Base-by-base conservation (phyloP, 2,888 invertebrate species). In the Parnassius glacialis region DNA sequence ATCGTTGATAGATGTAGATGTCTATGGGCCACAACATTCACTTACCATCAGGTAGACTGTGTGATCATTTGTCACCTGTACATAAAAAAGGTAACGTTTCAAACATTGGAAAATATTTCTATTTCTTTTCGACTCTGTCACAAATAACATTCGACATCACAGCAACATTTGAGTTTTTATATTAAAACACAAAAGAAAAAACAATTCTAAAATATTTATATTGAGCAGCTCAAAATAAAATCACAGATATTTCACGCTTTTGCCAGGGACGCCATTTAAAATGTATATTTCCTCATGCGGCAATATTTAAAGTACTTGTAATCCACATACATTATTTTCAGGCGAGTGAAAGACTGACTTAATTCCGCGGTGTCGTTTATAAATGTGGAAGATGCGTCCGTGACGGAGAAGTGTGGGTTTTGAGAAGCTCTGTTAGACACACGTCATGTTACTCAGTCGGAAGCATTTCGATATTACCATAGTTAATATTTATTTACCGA, bases 301-400 rank as follows among this genome's bases (percentile, higher is more conserved):
- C 42, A 44, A 59, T 62, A 52, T 62, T 54, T 55, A 55, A 62
- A 58, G 58, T 45, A 45, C 55, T 48, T 59, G 20, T 62, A 62
- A 62, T 62, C 62, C 58, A 16, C 13, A 13, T 59, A 54, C 58
- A 62, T 51, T 55, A 59, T 50, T 58, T 62, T 51, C 61, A 56
- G 61, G 12, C 55, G 59, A 59, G 44, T 59, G 62, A 47, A 54
- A 48, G 44, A 47, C 51, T 41, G 44, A 59, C 58, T 62, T 59
- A 62, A 59, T 59, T 59, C 59, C 54, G 59, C 55, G 55, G 45
- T 55, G 57, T 59, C 62, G 48, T 62, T 62, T 58, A 59, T 59
- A 62, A 62, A 59, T 53, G 53, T 43, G 50, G 13, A 52, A 42
- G 44, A n/a, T 5, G 48, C 9, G 48, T 12, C 13, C 20, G 25